A percentile compares a stretch with the other conserved stretches of the same genome.
phyloP scores from a whole-genome alignment of 2,888 invertebrate species.

The Abscondita cerata region DNA sequence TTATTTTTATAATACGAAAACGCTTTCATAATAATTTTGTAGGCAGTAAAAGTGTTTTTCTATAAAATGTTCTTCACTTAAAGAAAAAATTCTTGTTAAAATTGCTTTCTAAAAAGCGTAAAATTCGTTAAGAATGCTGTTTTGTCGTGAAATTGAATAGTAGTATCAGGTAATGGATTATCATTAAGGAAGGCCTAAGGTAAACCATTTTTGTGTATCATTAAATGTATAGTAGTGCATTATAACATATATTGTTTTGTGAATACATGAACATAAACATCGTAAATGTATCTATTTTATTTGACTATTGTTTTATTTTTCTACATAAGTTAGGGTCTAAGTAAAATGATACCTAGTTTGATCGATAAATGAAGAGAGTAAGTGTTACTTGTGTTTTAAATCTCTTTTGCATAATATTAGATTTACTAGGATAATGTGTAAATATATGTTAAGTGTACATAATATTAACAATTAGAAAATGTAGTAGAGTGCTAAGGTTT shows the following conservation, averaged over 20 bases:
- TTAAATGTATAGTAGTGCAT: too few relatives aligned
- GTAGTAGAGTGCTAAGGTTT: constrained; percentile 1
- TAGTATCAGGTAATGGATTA: background rate
- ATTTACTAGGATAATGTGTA: background rate
- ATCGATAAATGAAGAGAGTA: background rate
- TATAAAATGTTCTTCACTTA: too few relatives aligned
- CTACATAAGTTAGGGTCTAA: background rate
- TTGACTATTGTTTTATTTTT: background rate
- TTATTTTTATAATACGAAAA: too few relatives aligned
- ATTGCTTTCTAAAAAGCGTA: background rate
- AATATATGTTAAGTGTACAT: constrained; percentile 11
- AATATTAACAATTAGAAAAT: background rate
- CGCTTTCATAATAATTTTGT: too few relatives aligned
- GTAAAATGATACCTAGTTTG: background rate
- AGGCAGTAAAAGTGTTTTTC: too few relatives aligned
- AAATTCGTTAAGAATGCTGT: constrained; percentile 6
- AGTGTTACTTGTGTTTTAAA: background rate
- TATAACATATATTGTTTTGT: too few relatives aligned
- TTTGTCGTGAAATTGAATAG: constrained; percentile 4
- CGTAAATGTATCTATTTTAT: background rate
- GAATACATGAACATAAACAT: background rate
- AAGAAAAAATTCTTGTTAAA: too few relatives aligned
- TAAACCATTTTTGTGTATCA: background rate
- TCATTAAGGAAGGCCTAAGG: background rate
- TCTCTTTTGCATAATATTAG: background rate